phyloP scores from a whole-genome alignment of 2,797 vertebrate species.

The Gadopsis bispinosus region DNA sequence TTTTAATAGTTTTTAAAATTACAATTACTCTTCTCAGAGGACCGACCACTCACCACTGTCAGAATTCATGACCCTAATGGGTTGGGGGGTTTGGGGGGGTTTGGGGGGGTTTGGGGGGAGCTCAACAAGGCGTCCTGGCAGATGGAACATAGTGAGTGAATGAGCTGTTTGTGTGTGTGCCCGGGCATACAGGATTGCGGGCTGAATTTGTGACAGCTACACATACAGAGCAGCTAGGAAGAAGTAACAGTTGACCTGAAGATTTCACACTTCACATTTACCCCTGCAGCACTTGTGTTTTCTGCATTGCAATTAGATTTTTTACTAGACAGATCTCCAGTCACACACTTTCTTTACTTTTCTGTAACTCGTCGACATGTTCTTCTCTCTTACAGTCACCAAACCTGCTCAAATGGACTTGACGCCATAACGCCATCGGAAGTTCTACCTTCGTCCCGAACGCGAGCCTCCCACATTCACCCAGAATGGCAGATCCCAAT shows the following conservation, averaged over 20 bases:
- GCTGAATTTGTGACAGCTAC: constrained; percentile 56
- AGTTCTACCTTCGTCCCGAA: constrained; percentile 31
- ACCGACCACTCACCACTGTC: not conserved
- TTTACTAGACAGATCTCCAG: not conserved
- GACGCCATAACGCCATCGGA: constrained; percentile 63
- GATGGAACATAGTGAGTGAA: constrained; percentile 6
- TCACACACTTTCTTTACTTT: not conserved
- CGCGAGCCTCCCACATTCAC: constrained; percentile 37
- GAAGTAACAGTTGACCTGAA: constrained; percentile 65
- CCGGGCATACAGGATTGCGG: not conserved
- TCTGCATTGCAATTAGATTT: not conserved
- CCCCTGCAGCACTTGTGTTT: not conserved
- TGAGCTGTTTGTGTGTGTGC: constrained; percentile 25
- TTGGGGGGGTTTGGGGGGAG: not conserved
- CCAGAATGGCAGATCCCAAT: constrained; percentile 80
- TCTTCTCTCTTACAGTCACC: constrained; percentile 57
- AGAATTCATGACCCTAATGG: constrained; percentile 12
- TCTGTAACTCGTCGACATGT: not conserved
- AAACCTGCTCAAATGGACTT: constrained; percentile 73
- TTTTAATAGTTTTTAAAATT: constrained; percentile 1
- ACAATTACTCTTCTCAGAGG: not conserved
- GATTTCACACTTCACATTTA: constrained; percentile 56
- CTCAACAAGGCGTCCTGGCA: not conserved
- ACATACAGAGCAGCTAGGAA: constrained; percentile 35
- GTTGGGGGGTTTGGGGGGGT: not conserved